Base-by-base conservation (phyloP, 1,140 invertebrate genomes). In the Drosophila bipectinata region DNA sequence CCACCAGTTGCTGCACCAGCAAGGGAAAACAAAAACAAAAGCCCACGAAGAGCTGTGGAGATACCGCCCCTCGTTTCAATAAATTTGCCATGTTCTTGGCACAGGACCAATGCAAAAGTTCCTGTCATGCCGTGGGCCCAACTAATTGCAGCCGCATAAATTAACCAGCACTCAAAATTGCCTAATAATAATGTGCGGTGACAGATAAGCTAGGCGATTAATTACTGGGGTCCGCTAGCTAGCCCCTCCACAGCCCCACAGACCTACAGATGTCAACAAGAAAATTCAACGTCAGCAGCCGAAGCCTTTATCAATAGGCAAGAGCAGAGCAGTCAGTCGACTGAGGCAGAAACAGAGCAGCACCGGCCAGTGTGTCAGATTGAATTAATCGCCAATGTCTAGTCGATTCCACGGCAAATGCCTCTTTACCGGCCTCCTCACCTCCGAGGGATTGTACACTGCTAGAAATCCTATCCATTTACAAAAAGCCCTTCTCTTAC, bases 81-180 rank as follows among this genome's bases (percentile, higher is more conserved):
- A 64, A 56, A 32, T 56, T 15, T 52, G n/a, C 18, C 39, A 72
- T 59, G 41, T 60, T 60, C 44, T 45, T 82, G 80, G 72, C 79
- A 79, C 44, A 79, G 72, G 61, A 72, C 66, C 79, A 82, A 34
- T 52, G 57, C 21, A 47, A 44, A 52, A 52, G 47, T 67, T 58
- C 47, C 67, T 60, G 68, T 72, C 68, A 72, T 21, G 32, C 24
- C 24, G 53, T 34, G 32, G 51, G 12, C 64, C 47, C 76, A 72
- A 79, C 80, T 76, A 84, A 83, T 84, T 76, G 60, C 79, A 67
- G 54, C 12, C 51, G 44, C 64, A 84, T 83, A 66, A 84, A 82
- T 83, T 66, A 74, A 55, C 53, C 49, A 62, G 34, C 71, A 37
- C 53, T 75, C 60, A 66, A 48, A 57, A 66, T 75, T 75, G 60